Evolutionary conservation across 2,888 invertebrate species (phyloP).

Genomic region (Hypsopygia costalis): DNA sequence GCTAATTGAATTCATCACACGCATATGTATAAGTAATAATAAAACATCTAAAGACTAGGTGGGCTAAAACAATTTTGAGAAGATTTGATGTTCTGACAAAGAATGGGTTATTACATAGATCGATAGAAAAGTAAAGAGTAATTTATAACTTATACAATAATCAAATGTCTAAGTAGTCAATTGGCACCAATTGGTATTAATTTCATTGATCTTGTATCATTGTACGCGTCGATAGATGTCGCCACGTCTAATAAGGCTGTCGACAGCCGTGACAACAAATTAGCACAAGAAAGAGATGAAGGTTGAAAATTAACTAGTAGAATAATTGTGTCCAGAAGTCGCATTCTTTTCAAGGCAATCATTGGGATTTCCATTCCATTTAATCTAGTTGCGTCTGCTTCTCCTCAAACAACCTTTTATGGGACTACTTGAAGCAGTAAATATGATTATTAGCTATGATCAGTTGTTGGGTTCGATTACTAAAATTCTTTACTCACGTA

Average conservation of each 20-base stretch:
- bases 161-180: constrained; percentile 34
- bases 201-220: constrained; percentile 18
- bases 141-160: constrained; percentile 37
- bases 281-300: background rate
- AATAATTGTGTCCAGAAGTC: background rate
- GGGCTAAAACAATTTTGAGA: constrained; percentile 68
- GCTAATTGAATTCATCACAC: constrained; percentile 57
- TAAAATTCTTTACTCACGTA: too few relatives aligned
- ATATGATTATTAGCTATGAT: too few relatives aligned
- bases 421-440: too few relatives aligned
- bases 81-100: constrained; percentile 34
- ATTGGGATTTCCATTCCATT: too few relatives aligned
- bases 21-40: constrained; percentile 46
- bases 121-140: constrained; percentile 27
- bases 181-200: constrained; percentile 39
- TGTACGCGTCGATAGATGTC: constrained; percentile 17
- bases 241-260: background rate
- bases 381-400: too few relatives aligned
- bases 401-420: too few relatives aligned
- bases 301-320: background rate
- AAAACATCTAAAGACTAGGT: constrained; percentile 74
- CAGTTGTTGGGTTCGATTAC: background rate
- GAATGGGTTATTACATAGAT: constrained; percentile 23
- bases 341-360: background rate
- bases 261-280: background rate